These are phyloP conservation scores for Callaeas wilsoni DNA, from an alignment of 2,113 vertebrate species.

Conservation along the genomic window DNA sequence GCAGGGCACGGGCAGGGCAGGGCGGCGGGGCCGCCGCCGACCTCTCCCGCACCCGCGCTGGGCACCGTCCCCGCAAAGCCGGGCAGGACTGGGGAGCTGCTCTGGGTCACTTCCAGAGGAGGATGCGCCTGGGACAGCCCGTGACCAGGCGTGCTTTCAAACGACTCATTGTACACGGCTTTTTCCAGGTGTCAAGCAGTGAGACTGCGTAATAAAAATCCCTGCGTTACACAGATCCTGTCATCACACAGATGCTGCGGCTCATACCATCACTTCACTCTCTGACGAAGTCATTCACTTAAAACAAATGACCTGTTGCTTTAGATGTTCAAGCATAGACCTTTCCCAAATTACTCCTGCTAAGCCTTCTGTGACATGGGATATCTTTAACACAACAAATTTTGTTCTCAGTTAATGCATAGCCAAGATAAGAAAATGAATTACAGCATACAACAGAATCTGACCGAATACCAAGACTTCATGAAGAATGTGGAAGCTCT, in stretches of 20 bases:
- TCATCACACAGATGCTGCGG: not conserved
- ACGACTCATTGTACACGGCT: fast-evolving
- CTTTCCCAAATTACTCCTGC: not conserved
- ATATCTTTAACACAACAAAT: not conserved
- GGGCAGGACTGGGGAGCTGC: not conserved
- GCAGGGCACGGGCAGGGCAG: not conserved
- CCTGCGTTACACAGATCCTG: fast-evolving
- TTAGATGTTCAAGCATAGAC: not conserved
- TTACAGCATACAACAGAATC: not conserved
- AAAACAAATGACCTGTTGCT: fast-evolving
- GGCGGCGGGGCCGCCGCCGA: too few species aligned
- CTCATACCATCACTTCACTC: fast-evolving
- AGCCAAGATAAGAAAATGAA: not conserved
- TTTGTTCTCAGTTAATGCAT: not conserved
- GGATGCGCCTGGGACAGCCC: fast-evolving
- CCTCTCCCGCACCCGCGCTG: not conserved
- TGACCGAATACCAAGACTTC: fast-evolving
- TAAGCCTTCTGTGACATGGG: not conserved
- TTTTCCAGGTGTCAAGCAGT: not conserved
- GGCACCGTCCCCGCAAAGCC: not conserved
- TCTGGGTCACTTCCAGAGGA: fast-evolving
- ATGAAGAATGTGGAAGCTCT: not conserved
- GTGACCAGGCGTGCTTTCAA: fast-evolving
- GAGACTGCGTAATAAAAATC: fast-evolving
- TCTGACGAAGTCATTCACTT: not conserved